Conservation (phyloP, 1,140 invertebrate species). For the Cydia strobilella region DNA sequence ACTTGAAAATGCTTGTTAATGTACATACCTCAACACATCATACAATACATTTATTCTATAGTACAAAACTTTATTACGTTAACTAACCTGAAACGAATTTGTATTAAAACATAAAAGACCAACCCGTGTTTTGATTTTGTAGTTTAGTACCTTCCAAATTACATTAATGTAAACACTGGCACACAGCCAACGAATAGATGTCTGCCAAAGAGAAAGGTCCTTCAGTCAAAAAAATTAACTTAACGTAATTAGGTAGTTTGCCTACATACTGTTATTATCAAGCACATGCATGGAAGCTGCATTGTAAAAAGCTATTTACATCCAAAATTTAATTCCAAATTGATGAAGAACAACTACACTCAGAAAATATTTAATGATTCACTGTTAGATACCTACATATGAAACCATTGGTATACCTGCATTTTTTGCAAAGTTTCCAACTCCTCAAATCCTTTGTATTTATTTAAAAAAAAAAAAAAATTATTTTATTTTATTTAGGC, state of each 20-base stretch:
- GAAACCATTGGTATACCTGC: neutral
- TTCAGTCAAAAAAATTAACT: neutral
- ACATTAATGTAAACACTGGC: neutral
- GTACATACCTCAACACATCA: constrained; percentile 43
- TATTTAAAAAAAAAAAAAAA: too few relatives aligned
- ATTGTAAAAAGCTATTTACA: constrained; percentile 24
- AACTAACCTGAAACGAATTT: constrained; percentile 70
- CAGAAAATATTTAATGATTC: neutral
- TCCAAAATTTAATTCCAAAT: constrained; percentile 6
- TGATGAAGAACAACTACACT: constrained; percentile 25
- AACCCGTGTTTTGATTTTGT: constrained; percentile 78
- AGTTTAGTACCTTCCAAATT: constrained; percentile 69
- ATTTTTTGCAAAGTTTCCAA: neutral
- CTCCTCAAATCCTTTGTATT: neutral
- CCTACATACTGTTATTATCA: neutral
- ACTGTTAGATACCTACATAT: neutral
- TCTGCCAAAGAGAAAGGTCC: neutral
- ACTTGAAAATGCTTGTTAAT: constrained; percentile 36
- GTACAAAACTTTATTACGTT: constrained; percentile 67
- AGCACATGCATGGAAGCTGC: constrained; percentile 23
- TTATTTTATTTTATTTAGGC: too few relatives aligned
- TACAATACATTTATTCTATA: constrained; percentile 53
- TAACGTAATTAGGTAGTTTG: neutral
- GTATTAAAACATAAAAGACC: constrained; percentile 77
- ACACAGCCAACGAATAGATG: neutral